Evolutionary conservation across 2,888 invertebrate genomes (phyloP).

Genomic region (Noctua fimbriata): DNA sequence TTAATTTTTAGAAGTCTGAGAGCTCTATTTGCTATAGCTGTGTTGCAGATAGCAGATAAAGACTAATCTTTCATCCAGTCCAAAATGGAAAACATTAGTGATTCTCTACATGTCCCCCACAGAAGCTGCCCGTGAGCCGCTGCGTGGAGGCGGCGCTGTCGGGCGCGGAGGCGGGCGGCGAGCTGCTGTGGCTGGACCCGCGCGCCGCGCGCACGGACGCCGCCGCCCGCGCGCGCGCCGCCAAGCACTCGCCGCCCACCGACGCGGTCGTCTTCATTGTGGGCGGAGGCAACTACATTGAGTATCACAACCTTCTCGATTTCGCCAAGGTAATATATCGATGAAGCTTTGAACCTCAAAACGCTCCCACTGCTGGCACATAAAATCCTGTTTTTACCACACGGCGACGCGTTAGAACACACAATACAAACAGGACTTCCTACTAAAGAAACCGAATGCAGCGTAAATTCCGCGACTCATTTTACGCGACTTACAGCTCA

Average conservation of each 20-base stretch:
- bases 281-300: constrained; percentile 99
- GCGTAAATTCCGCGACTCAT: no score
- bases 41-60: not conserved
- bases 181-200: constrained; percentile 98
- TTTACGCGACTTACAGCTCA: no score
- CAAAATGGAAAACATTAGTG: not conserved
- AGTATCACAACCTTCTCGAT: constrained; percentile 99
- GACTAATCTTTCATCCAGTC: not conserved
- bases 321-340: constrained; percentile 93
- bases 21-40: not conserved
- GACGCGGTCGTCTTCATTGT: constrained; percentile 97
- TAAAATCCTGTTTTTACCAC: no score
- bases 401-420: no score
- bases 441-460: no score
- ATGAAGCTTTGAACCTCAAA: not conserved
- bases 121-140: constrained; percentile 98
- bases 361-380: not conserved
- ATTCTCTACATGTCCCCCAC: constrained; percentile 18
- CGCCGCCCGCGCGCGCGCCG: constrained; percentile 90
- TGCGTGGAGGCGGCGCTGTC: constrained; percentile 93
- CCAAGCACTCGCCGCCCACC: constrained; percentile 92
- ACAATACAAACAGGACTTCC: no score
- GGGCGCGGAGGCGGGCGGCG: constrained; percentile 94
- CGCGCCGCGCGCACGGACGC: constrained; percentile 95
- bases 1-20: not conserved